A percentile compares a stretch with the other conserved stretches of the same genome.
These are phyloP conservation scores for Podilymbus podiceps DNA, from an alignment of 2,113 vertebrate genomes.

Conservation along the genomic window DNA sequence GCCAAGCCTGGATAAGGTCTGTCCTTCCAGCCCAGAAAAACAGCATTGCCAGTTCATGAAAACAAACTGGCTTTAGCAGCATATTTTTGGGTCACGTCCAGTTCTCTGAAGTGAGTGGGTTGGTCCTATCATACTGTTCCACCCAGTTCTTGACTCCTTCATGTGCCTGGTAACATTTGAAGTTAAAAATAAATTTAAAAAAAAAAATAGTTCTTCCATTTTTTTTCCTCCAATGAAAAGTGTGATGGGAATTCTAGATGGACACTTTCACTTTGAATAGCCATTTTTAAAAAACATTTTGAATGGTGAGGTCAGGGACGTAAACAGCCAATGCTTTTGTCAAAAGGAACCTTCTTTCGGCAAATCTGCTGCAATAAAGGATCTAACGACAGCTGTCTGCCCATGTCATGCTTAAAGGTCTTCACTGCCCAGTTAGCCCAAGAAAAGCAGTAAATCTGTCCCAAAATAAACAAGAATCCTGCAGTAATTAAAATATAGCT, in stretches of 20 bases:
- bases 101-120: not conserved
- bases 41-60: not conserved
- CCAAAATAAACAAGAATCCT: not conserved
- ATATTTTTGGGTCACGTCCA: conserved; percentile 20
- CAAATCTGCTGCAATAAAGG: not conserved
- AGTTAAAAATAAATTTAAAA: not conserved
- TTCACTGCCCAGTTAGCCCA: not conserved
- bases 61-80: conserved; percentile 7
- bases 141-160: not conserved
- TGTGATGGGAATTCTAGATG: not conserved
- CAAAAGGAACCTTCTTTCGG: not conserved
- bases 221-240: not conserved
- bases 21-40: not conserved
- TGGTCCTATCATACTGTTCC: not conserved
- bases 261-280: not conserved
- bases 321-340: not conserved
- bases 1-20: not conserved
- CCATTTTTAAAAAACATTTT: not conserved
- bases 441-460: not conserved
- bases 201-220: not conserved
- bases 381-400: not conserved
- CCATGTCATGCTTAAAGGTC: not conserved
- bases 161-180: not conserved
- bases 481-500: not conserved
- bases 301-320: not conserved